phyloP scores from a whole-genome alignment of 2,113 vertebrate species.

The Tapirus terrestris region DNA sequence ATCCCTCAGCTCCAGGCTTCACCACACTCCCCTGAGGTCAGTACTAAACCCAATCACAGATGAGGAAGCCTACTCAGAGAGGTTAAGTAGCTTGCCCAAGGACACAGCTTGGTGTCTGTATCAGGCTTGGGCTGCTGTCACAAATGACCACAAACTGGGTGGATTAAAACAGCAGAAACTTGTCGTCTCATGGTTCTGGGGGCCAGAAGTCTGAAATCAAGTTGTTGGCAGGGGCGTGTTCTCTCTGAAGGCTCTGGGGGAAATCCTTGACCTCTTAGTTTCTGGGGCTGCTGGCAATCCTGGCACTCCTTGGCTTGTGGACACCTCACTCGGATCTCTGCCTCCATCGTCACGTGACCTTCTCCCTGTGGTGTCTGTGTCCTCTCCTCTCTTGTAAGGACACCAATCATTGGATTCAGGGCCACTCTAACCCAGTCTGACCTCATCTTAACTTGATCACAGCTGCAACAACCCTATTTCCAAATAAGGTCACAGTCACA shows the following conservation, averaged over 20 bases:
- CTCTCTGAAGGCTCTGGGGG: background rate
- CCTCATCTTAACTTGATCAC: background rate
- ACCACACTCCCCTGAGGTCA: too few relatives aligned
- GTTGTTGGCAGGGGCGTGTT: background rate
- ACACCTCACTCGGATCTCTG: background rate
- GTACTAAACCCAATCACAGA: fast-evolving
- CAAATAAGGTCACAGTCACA: background rate
- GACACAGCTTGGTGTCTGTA: background rate
- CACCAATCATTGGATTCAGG: background rate
- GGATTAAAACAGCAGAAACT: background rate
- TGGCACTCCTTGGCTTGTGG: background rate
- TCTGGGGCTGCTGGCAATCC: background rate
- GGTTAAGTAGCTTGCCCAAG: background rate
- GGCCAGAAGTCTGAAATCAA: background rate
- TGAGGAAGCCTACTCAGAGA: background rate
- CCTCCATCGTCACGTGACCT: background rate
- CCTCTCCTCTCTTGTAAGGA: background rate
- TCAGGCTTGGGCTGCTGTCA: too few relatives aligned
- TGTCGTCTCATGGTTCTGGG: too few relatives aligned
- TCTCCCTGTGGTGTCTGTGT: background rate
- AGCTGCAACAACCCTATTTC: background rate
- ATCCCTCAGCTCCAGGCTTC: background rate
- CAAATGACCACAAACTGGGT: background rate
- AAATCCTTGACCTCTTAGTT: background rate
- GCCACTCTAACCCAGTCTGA: background rate